Conservation (phyloP, 2,797 vertebrate species). For the Loris lydekkerianus region DNA sequence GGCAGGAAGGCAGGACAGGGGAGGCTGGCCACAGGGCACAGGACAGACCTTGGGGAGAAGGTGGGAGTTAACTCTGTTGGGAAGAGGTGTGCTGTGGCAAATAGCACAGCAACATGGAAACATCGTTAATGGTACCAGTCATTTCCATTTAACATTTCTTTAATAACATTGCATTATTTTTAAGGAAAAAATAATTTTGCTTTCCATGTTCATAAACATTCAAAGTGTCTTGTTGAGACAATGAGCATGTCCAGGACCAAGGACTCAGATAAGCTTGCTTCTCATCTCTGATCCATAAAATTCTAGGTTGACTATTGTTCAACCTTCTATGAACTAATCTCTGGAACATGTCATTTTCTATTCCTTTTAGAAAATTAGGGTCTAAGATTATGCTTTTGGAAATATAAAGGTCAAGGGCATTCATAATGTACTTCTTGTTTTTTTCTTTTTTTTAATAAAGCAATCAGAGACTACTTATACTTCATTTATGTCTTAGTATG, state of each 20-base stretch:
- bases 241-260: not conserved
- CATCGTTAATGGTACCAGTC: rapidly evolving
- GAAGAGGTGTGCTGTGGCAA: not conserved
- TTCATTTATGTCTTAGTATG: not conserved
- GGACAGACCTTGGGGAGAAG: not conserved
- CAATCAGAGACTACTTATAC: not conserved
- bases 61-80: no score
- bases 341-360: constrained; percentile 37
- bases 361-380: constrained; percentile 34
- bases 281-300: not conserved
- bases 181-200: not conserved
- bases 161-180: not conserved
- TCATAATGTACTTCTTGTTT: not conserved
- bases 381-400: constrained; percentile 16
- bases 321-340: not conserved
- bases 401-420: constrained; percentile 59
- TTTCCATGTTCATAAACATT: not conserved
- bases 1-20: not conserved
- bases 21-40: rapidly evolving
- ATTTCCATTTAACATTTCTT: not conserved
- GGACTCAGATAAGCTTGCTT: not conserved
- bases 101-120: not conserved
- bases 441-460: not conserved
- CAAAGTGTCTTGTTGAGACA: not conserved
- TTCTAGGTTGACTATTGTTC: not conserved